A percentile compares a stretch with the other conserved stretches of the same genome.
phyloP scores from a whole-genome alignment of 2,797 vertebrate genomes.

The Molossus alvarezi region DNA sequence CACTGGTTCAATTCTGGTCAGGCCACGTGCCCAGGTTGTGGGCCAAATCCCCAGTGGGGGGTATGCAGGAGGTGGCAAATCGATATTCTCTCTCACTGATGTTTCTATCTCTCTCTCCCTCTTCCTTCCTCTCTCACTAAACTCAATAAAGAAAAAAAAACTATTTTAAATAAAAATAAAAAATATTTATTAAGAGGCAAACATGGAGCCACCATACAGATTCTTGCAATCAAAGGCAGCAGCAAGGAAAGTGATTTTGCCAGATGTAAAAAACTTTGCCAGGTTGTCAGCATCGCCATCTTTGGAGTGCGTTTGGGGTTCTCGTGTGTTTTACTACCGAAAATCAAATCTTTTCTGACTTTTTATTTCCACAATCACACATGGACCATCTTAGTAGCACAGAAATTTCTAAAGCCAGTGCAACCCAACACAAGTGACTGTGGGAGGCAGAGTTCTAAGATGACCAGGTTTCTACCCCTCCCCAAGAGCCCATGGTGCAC shows the following conservation, averaged over 20 bases:
- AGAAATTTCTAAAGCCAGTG: background rate
- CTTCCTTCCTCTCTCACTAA: no score
- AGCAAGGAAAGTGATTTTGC: fast-evolving
- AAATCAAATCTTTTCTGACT: background rate
- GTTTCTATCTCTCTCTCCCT: no score
- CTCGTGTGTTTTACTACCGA: fast-evolving
- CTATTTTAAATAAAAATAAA: background rate
- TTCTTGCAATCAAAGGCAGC: no score
- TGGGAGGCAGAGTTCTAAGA: background rate
- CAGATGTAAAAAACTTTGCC: background rate
- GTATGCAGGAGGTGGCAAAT: no score
- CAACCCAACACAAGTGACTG: fast-evolving
- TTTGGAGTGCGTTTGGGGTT: background rate
- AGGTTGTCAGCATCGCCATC: background rate
- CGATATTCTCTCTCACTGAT: no score
- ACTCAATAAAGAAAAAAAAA: no score
- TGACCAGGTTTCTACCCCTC: no score
- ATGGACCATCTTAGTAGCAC: fast-evolving
- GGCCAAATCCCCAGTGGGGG: no score
- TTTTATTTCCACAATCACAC: background rate
- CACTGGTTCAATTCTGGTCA: no score
- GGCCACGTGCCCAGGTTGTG: no score
- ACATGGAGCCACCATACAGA: fast-evolving
- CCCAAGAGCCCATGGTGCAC: fast-evolving
- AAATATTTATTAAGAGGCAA: background rate